Conservation (phyloP, 2,113 vertebrate species). For the Bubo bubo region DNA sequence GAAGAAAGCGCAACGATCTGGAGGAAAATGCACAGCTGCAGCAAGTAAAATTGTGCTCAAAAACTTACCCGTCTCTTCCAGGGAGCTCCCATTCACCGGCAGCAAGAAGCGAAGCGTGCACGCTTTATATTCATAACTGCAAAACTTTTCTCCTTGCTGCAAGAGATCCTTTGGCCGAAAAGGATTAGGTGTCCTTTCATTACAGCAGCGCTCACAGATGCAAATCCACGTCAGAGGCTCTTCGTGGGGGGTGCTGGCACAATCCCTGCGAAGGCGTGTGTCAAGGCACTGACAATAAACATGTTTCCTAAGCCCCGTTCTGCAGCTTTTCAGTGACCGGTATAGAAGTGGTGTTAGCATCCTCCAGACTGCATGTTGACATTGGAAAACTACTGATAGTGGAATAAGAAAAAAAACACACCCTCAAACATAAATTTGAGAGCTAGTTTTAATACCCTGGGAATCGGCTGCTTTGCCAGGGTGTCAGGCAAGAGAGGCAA, state of each 20-base stretch:
- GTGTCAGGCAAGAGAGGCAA: too few relatives aligned
- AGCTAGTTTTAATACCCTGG: too few relatives aligned
- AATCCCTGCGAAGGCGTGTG: fast-evolving
- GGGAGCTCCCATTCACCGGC: not conserved
- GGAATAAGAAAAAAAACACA: not conserved
- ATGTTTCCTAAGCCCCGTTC: fast-evolving
- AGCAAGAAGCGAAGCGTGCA: not conserved
- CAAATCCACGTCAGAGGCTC: not conserved
- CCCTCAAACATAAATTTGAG: too few relatives aligned
- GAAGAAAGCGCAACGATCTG: not conserved
- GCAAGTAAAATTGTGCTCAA: not conserved
- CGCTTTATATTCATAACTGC: not conserved
- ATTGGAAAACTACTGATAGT: not conserved
- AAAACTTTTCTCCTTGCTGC: not conserved
- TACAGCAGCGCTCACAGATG: not conserved
- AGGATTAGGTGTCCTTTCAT: not conserved
- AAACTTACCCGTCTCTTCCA: not conserved
- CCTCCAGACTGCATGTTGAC: too few relatives aligned
- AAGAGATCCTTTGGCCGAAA: not conserved
- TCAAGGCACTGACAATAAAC: too few relatives aligned
- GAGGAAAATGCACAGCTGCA: not conserved
- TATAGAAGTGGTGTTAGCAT: too few relatives aligned
- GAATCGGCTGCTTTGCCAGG: not conserved
- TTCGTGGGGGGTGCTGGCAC: not conserved
- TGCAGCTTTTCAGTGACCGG: fast-evolving